phyloP scores from a whole-genome alignment of 2,113 vertebrate genomes.

The Rynchops niger region DNA sequence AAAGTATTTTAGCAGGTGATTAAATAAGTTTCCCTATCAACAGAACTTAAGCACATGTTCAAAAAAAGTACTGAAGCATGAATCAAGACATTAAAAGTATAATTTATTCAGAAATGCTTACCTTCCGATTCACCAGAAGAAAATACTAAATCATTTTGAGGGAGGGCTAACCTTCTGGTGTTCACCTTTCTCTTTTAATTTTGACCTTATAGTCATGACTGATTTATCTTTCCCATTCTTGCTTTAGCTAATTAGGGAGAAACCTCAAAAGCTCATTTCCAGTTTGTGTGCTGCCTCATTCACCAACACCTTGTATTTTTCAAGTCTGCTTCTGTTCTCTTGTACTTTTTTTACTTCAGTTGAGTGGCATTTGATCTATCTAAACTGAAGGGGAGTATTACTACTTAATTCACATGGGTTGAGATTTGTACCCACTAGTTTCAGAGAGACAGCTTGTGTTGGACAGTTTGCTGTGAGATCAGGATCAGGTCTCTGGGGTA shows the following conservation, averaged over 20 bases:
- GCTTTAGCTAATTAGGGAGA: neutral
- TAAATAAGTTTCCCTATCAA: constrained; percentile 33
- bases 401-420: neutral
- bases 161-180: neutral
- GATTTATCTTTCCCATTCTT: neutral
- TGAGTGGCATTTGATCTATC: neutral
- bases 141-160: neutral
- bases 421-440: neutral
- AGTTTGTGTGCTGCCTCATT: neutral
- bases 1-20: constrained; percentile 23
- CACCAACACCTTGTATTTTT: neutral
- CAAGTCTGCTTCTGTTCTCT: neutral
- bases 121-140: neutral
- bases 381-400: neutral
- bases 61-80: neutral
- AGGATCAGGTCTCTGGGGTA: neutral
- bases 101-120: constrained; percentile 26
- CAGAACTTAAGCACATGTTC: neutral
- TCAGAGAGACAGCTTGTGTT: neutral
- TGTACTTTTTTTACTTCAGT: neutral
- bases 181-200: neutral
- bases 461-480: neutral
- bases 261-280: neutral
- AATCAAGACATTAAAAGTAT: neutral
- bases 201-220: neutral